Conservation (phyloP, 2,888 invertebrate genomes). For the Orgyia antiqua region DNA sequence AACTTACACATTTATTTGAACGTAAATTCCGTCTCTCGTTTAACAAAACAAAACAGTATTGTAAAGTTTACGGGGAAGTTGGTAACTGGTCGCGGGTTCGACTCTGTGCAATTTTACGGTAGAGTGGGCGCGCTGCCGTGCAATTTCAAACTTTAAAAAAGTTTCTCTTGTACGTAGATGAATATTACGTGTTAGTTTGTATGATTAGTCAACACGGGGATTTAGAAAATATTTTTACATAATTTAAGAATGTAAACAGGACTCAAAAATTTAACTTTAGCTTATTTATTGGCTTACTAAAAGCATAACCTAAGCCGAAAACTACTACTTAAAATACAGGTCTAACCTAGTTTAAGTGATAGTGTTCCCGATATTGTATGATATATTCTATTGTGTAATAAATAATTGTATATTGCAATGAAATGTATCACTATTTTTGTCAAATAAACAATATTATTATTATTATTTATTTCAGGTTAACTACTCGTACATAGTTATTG, state of each 20-base stretch:
- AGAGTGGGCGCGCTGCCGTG: slow-evolving; percentile 31
- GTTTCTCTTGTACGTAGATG: slow-evolving; percentile 29
- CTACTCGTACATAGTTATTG: too few relatives aligned
- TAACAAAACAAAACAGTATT: slow-evolving; percentile 40
- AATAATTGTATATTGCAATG: too few relatives aligned
- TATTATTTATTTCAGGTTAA: too few relatives aligned
- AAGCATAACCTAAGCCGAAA: too few relatives aligned
- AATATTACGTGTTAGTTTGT: slow-evolving; percentile 34
- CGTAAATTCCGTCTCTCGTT: slow-evolving; percentile 9
- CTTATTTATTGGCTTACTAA: too few relatives aligned
- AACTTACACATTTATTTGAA: slow-evolving; percentile 6
- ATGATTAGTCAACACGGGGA: slow-evolving; percentile 12
- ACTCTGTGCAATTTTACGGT: slow-evolving; percentile 46
- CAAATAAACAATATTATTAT: too few relatives aligned
- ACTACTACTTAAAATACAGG: too few relatives aligned
- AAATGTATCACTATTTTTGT: too few relatives aligned
- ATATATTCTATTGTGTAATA: too few relatives aligned
- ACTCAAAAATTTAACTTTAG: too few relatives aligned
- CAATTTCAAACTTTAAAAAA: slow-evolving; percentile 54
- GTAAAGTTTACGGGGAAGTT: slow-evolving; percentile 41
- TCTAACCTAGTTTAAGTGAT: too few relatives aligned
- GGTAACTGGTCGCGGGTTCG: slow-evolving; percentile 43
- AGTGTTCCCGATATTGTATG: too few relatives aligned
- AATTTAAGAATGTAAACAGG: neutral
- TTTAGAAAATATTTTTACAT: neutral